Base-by-base conservation (phyloP, 1,140 invertebrate species). In the Rhysida immarginata region DNA sequence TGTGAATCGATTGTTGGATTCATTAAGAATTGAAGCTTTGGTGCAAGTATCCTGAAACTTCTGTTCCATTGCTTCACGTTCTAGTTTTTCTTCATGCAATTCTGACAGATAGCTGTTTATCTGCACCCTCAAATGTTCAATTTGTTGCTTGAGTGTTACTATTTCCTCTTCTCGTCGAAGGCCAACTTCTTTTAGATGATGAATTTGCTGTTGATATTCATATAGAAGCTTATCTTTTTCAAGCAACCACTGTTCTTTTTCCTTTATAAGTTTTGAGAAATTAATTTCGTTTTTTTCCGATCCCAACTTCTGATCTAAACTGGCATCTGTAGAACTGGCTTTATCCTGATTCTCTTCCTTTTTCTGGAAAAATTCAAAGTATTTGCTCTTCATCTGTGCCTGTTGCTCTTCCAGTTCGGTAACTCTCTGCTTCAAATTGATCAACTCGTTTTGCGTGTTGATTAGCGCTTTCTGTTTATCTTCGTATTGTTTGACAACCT, bases 361-460 rank as follows among this genome's bases (percentile, higher is more conserved):
- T 27, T 46, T 56, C 18, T 59, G 53, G 27, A 56, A 25, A 3
- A 54, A 54, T 53, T 70, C 66, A 25, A 62, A 63, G 59, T 69
- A 65, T 42, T 64, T 65, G 42, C 64, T 27, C 35, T 62, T 53
- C 0, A 62, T 5, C 18, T 57, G 26, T 11, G 20, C 13, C 16
- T 48, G 13, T 58, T 61, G 27, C 67, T 58, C 65, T 55, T 78
- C 76, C 23, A 73, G 60, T 55, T 77, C 74, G 25, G 67, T 63
- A 24, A 74, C 67, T 48, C 71, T 69, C 55, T 76, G 71, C 54
- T 71, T 72, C 0, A 73, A 63, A 25, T 70, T 70, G 35, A 75
- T 63, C 2, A 78, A 58, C 57, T 79, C 76, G 61, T 78, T 77
- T 55, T 75, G 73, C 0, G 69, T 59, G 65, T 75, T 74, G 1